A percentile compares a stretch with the other conserved stretches of the same genome.
Conservation (phyloP, 2,113 vertebrate genomes). For the Papio anubis region DNA sequence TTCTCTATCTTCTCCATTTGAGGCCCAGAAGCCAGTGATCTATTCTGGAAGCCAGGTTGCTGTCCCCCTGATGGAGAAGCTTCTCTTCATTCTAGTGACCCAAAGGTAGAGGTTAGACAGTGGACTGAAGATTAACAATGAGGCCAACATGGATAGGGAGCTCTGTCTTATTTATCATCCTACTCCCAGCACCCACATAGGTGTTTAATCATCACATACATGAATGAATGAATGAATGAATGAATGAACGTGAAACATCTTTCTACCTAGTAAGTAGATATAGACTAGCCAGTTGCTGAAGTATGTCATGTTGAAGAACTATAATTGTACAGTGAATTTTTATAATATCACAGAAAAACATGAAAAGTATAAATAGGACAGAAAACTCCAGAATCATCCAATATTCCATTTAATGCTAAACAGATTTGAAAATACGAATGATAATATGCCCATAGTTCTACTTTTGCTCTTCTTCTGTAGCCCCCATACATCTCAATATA, state of each 20-base stretch:
- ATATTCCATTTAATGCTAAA: neutral
- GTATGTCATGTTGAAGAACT: neutral
- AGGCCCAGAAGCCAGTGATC: neutral
- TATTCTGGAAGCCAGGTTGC: slow-evolving; percentile 43
- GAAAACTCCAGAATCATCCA: slow-evolving; percentile 24
- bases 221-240: neutral
- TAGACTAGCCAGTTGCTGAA: neutral
- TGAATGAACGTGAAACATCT: neutral
- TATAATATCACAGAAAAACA: neutral
- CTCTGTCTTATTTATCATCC: neutral
- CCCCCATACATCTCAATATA: neutral
- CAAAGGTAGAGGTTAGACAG: slow-evolving; percentile 10
- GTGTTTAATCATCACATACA: neutral
- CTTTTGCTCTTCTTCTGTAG: neutral
- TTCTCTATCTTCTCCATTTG: slow-evolving; percentile 4
- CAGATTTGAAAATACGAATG: slow-evolving; percentile 13
- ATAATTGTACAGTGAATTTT: neutral
- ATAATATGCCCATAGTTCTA: neutral
- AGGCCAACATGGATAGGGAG: neutral
- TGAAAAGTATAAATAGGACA: neutral
- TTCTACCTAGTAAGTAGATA: neutral
- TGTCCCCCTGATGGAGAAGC: neutral
- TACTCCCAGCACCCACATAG: neutral
- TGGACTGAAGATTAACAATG: neutral
- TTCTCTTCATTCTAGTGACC: neutral